phyloP scores from a whole-genome alignment of 2,797 vertebrate species.

The Eulemur rubriventer region DNA sequence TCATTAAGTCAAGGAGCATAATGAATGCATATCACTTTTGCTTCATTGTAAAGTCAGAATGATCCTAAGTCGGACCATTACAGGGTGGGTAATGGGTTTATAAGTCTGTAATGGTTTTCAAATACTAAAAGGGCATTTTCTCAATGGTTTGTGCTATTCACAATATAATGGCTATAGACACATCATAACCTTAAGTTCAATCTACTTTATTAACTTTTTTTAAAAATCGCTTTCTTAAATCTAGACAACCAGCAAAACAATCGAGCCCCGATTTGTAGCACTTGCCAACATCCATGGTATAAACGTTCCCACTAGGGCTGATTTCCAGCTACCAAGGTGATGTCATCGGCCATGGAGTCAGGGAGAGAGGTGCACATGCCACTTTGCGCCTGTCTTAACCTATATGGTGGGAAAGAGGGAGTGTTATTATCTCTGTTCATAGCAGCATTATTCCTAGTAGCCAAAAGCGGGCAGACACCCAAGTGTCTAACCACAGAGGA shows the following conservation, averaged over 20 bases:
- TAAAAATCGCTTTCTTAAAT: background rate
- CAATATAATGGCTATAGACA: background rate
- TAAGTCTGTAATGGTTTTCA: background rate
- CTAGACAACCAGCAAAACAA: background rate
- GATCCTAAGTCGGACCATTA: background rate
- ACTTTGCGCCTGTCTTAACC: too few species aligned
- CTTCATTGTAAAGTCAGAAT: background rate
- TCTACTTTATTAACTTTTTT: background rate
- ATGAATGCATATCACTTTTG: background rate
- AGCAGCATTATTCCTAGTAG: background rate
- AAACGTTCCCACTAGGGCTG: background rate
- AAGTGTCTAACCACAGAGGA: background rate
- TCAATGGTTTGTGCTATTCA: background rate
- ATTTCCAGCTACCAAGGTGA: background rate
- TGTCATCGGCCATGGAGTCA: background rate
- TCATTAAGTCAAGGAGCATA: background rate
- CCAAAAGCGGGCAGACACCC: background rate
- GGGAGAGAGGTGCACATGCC: background rate
- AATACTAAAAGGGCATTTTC: background rate
- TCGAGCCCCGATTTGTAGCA: background rate
- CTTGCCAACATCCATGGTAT: background rate
- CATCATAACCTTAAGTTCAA: background rate
- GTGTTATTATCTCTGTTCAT: rapidly evolving
- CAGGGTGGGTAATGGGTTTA: too few species aligned
- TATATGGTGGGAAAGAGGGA: background rate